Evolutionary conservation across 2,113 vertebrate genomes (phyloP).

Genomic region (Ifrita kowaldi): DNA sequence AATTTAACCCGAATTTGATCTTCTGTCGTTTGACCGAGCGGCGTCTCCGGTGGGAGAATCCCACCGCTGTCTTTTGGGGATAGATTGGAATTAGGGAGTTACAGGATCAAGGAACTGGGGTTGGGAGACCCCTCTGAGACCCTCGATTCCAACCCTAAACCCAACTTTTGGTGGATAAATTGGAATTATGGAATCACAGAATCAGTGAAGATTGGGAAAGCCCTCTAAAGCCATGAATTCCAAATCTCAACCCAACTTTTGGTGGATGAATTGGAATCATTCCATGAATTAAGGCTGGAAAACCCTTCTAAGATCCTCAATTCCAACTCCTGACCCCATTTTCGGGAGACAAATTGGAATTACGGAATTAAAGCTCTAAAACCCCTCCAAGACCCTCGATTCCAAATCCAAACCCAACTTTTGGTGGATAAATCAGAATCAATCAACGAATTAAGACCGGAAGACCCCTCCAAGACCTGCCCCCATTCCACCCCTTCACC

Average conservation of each 20-base stretch:
- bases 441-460: too few relatives aligned
- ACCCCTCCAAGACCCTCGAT: too few relatives aligned
- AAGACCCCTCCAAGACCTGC: too few relatives aligned
- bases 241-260: not conserved
- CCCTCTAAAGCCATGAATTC: not conserved
- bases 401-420: not conserved
- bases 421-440: too few relatives aligned
- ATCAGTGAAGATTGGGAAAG: not conserved
- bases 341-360: not conserved
- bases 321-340: not conserved
- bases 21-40: accelerated
- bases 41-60: not conserved
- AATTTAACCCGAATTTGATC: accelerated
- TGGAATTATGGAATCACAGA: not conserved
- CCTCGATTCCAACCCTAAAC: not conserved
- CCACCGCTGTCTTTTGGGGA: too few relatives aligned
- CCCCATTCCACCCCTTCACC: not conserved
- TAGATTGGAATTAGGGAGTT: not conserved
- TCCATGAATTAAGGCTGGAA: not conserved
- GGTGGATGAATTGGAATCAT: not conserved
- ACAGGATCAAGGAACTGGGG: accelerated
- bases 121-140: not conserved
- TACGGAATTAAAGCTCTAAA: too few relatives aligned
- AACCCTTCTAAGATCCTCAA: not conserved
- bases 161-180: not conserved